Evolutionary conservation across 2,888 invertebrate species (phyloP), one percentile per base, ranked within the genome.

Genomic region (Oeneis ivallda): DNA sequence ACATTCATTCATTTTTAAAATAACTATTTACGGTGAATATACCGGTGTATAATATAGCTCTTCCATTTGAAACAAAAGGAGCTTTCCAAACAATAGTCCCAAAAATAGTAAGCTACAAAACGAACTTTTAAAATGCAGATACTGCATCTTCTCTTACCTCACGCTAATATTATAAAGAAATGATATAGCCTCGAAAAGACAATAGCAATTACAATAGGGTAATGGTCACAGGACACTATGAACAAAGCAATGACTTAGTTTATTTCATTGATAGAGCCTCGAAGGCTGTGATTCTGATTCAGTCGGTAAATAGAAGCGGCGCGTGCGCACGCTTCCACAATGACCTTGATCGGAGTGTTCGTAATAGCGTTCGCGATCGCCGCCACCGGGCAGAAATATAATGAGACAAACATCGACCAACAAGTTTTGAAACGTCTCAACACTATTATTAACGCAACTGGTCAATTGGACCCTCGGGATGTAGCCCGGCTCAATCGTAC

Each of bases 321-420:
- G 89, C 86, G 84, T 64, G 86, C 91, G 89, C 90, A 85, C 85
- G 82, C 76, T 72, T 79, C 63, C 77, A 79, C 72, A 56, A 88
- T 88, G 87, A 70, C 85, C 74, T 73, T 77, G 69, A 72, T 81
- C 72, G 78, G 76, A 67, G 74, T 76, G 66, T 56, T 87, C 60
- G 70, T 89, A 34, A 72, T 87, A 79, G 84, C 81, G 76, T 85
- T 86, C 82, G 84, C 81, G 67, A 64, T 79, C 66, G 75, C 78
- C 58, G 77, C 81, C 70, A 78, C 80, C 57, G 71, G 70, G 66
- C 75, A 72, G 69, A 75, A 68, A 45, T 72, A 77, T 34, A 86
- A 84, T 69, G 74, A 78, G 17, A 86, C 83, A 34, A 77, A 76
- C 64, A 71, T 80, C 15, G 82, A 83, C 65, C 79, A 82, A 70